Evolutionary conservation across 2,113 vertebrate genomes (phyloP), one percentile per base, ranked within the genome.

Genomic region (Coturnix japonica): DNA sequence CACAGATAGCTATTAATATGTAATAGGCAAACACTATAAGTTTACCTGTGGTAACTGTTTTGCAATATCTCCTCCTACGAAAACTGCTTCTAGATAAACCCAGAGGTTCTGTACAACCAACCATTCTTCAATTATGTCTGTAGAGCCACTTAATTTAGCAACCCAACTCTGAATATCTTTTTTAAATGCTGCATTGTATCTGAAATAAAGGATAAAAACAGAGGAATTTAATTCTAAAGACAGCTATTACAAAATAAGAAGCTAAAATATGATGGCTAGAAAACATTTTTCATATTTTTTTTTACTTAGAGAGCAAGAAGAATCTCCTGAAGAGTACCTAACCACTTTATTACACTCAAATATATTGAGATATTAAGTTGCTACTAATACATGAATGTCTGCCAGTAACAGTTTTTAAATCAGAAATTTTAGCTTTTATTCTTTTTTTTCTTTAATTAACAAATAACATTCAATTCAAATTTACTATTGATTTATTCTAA

Each of bases 31-130:
- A 5, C 21, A 64, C 17, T 84, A 7, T 33, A 23, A 37, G 1
- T 63, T 97, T 97, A 98, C 98, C 98, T 98, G 97, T 18, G 98
- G 98, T 51, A 98, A 94, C 54, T 98, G 97, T 89, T 98, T 98
- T 86, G 98, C 97, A 7, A 98, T 98, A 96, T 98, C 97, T 39
- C 98, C 98, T 1, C 97, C 98, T 49, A 98, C 95, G 95, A 98
- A 98, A 87, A 98, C 98, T 80, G 98, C 98, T 95, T 98, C 98
- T 63, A 98, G 97, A 76, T 98, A 98, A 89, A 98, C 81, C 98
- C 98, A 98, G 53, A 98, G 97, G 43, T 98, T 98, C 91, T 98
- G 98, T 9, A 98, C 98, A 75, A 98, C 13, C 15, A 98, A 49
- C 98, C 98, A 98, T 87, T 98, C 97, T 95, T 98, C 98, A 90